Evolutionary conservation across 2,113 vertebrate genomes (phyloP), one percentile per base, ranked within the genome.

Genomic region (Gallinago paraguaiae): DNA sequence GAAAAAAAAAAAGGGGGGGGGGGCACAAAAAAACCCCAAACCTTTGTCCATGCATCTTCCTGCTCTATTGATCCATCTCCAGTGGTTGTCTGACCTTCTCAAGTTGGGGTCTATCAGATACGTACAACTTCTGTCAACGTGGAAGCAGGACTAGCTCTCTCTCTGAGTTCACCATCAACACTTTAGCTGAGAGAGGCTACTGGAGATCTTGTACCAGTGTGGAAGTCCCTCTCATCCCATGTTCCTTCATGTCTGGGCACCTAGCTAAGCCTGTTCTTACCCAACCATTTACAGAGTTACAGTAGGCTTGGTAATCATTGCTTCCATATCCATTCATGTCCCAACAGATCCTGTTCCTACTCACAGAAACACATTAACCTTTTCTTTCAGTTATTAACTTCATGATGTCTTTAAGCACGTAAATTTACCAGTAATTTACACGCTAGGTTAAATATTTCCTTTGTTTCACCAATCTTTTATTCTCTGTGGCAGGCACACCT

Each of bases 401-500:
- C 50, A 17, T 82, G 16, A 70, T 80, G 35, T 76, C 71, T 69
- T 83, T 86, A 67, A 89, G 74, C 54, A 88, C 25, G 13, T 50
- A 41, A 35, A 50, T 68, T 79, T 60, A 65, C 48, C 41, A 31
- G 13, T 83, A 31, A 86, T 81, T 78, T 81, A 41, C 79, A 28
- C 84, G 48, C 35, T 76, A 64, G 24, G 15, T 69, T 82, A 63
- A 91, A 37, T 57, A 50, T 65, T 80, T 71, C 59, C 50, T 91
- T 88, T 57, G 25, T 90, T 51, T 82, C 53, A 87, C 57, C 89
- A 27, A 57, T 4, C 63, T 37, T 92, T 53, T 90, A 30, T 88
- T 88, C 70, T 56, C 90, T 93, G 6, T 96, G 74, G 50, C 92
- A 99, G 99, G 99, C 99, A 99, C 91, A 99, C 99, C 22, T 98